Conservation (phyloP, 2,888 invertebrate genomes). For the Octonoba sinensis region DNA sequence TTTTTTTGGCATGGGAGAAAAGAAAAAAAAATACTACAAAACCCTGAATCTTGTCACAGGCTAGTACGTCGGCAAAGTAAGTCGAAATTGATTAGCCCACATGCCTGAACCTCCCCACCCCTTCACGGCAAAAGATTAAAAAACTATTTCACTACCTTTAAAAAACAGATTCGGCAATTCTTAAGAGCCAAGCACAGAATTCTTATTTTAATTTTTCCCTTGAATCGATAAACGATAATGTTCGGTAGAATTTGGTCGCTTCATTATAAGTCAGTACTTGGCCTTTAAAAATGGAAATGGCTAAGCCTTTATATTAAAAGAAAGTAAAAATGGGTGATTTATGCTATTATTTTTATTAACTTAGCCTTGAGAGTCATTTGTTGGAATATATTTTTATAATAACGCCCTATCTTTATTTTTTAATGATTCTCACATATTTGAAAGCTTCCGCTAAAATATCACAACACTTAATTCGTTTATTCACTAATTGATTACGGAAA, state of each 20-base stretch:
- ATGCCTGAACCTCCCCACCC: constrained; percentile 16
- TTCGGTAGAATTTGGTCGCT: constrained; percentile 32
- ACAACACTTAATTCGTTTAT: too few relatives aligned
- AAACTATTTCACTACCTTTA: constrained; percentile 59
- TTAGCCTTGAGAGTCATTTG: too few relatives aligned
- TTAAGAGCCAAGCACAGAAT: constrained; percentile 40
- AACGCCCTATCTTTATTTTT: too few relatives aligned
- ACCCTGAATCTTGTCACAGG: constrained; percentile 55
- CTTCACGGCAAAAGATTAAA: constrained; percentile 40
- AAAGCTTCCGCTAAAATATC: too few relatives aligned
- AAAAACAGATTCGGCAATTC: constrained; percentile 53
- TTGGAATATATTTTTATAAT: too few relatives aligned
- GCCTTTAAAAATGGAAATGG: constrained; percentile 46
- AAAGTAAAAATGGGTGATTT: too few relatives aligned
- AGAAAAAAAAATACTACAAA: constrained; percentile 38
- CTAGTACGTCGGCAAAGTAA: constrained; percentile 43
- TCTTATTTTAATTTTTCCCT: constrained; percentile 55
- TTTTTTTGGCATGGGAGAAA: constrained; percentile 20
- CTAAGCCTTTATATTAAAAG: too few relatives aligned
- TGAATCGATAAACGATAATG: constrained; percentile 59
- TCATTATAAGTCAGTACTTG: constrained; percentile 52
- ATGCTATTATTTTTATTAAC: too few relatives aligned
- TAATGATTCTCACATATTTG: too few relatives aligned
- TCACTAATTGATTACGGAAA: too few relatives aligned
- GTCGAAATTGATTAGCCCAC: constrained; percentile 61